These are phyloP conservation scores for Isurus oxyrinchus DNA, from an alignment of 2,113 vertebrate species.

Conservation along the genomic window DNA sequence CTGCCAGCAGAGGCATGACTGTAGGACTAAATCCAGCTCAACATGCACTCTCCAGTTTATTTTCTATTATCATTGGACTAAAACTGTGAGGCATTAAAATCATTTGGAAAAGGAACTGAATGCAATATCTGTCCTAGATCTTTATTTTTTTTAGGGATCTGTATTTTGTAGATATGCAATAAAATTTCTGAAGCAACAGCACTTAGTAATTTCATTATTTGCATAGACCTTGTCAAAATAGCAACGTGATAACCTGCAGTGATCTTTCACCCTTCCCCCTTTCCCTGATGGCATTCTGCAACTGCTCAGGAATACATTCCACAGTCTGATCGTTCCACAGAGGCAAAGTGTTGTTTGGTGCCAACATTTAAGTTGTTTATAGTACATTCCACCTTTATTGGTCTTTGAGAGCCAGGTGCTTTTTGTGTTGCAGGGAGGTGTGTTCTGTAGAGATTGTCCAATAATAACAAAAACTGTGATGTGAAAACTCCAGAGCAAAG, in stretches of 20 bases:
- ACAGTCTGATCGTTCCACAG: background rate
- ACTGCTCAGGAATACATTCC: background rate
- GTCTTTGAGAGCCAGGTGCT: background rate
- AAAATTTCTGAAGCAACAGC: background rate
- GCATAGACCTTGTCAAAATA: background rate
- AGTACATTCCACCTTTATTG: background rate
- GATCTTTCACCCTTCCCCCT: background rate
- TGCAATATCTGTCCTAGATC: background rate
- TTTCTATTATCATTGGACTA: background rate
- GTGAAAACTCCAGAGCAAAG: background rate
- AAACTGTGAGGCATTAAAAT: background rate
- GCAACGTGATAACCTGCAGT: background rate
- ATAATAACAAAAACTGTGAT: background rate
- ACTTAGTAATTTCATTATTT: background rate
- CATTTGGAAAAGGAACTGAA: constrained; percentile 19
- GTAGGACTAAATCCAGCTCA: background rate
- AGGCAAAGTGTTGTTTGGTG: background rate
- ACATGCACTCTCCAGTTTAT: background rate
- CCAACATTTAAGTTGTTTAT: background rate
- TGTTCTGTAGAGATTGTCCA: background rate
- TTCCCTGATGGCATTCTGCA: background rate
- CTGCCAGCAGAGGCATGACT: background rate
- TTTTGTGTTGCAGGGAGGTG: background rate
- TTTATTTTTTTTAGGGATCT: background rate
- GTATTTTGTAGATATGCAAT: background rate